These are phyloP conservation scores for Tapera naevia DNA, from an alignment of 2,797 vertebrate species.

Conservation along the genomic window DNA sequence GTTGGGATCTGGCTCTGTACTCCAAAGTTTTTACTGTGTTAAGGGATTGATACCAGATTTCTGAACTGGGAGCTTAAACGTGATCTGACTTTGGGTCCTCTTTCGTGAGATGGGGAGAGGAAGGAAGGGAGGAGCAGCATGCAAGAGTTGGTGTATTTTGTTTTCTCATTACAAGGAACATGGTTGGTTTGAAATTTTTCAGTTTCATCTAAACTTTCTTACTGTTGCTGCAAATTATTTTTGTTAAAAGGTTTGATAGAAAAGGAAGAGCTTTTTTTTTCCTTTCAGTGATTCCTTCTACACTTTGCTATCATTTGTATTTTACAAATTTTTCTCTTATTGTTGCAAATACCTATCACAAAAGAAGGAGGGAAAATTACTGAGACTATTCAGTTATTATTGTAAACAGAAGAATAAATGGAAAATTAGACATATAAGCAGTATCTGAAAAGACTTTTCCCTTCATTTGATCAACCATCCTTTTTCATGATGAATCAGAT, in stretches of 20 bases:
- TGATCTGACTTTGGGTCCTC: conserved; percentile 17
- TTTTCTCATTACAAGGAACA: conserved; percentile 6
- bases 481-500: background rate
- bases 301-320: background rate
- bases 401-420: background rate
- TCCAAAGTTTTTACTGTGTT: background rate
- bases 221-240: background rate
- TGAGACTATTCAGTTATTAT: background rate
- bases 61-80: conserved; percentile 4
- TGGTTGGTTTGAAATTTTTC: conserved; percentile 17
- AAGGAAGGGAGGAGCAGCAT: conserved; percentile 65
- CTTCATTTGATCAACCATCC: background rate
- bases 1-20: background rate
- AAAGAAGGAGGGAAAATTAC: background rate
- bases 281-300: background rate
- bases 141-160: conserved; percentile 33
- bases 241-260: background rate
- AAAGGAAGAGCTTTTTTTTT: background rate
- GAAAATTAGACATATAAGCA: background rate
- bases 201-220: conserved; percentile 14
- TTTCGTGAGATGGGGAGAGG: conserved; percentile 55
- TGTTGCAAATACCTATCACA: background rate
- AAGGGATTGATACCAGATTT: background rate
- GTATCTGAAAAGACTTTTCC: background rate
- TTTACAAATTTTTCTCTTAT: background rate